phyloP scores from a whole-genome alignment of 2,888 invertebrate genomes.

The Smittia aterrima region DNA sequence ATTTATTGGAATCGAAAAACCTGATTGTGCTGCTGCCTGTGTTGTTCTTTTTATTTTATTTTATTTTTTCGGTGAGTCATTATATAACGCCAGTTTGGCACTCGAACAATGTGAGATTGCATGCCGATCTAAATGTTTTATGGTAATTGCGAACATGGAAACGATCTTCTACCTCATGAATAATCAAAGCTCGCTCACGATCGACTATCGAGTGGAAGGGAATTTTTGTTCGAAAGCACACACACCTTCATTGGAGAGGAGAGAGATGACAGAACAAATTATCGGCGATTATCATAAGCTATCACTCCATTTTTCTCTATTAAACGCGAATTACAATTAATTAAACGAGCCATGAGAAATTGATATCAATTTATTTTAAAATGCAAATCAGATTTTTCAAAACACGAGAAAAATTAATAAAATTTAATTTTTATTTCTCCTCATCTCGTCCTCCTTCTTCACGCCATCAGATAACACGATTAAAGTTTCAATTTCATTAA shows the following conservation, averaged over 20 bases:
- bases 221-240: conserved; percentile 15
- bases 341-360: conserved; percentile 39
- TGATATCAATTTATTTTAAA: conserved; percentile 36
- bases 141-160: conserved; percentile 11
- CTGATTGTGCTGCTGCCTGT: not conserved
- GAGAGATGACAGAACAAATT: conserved; percentile 38
- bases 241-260: not conserved
- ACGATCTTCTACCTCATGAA: conserved; percentile 18
- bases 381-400: conserved; percentile 35
- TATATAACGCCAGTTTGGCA: conserved; percentile 6
- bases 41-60: too few relatives aligned
- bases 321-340: conserved; percentile 39
- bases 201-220: not conserved
- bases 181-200: conserved; percentile 11
- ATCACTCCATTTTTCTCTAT: conserved; percentile 39
- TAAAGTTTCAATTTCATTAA: conserved; percentile 15
- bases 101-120: conserved; percentile 7
- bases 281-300: conserved; percentile 36
- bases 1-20: conserved; percentile 14
- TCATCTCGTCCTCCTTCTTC: conserved; percentile 5
- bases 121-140: conserved; percentile 23
- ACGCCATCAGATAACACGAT: conserved; percentile 40
- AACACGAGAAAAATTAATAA: conserved; percentile 34
- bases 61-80: conserved; percentile 18
- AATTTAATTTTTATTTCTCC: conserved; percentile 35